Evolutionary conservation across 1,140 invertebrate genomes (phyloP).

Genomic region (Stratiolaelaps scimitus): DNA sequence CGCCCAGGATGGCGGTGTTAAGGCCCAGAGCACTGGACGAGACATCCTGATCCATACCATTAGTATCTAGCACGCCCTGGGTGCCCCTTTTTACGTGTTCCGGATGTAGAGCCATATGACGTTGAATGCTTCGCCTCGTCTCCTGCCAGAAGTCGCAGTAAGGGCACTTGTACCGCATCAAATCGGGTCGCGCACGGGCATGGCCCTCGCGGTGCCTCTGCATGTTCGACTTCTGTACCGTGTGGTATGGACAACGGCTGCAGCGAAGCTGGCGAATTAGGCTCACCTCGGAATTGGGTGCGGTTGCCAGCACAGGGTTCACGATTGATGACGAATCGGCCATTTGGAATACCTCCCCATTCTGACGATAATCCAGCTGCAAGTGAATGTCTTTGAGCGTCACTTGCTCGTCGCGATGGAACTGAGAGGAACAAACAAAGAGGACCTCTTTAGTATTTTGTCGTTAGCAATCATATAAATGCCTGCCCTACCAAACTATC

Average conservation of each 20-base stretch:
- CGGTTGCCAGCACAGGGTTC: background rate
- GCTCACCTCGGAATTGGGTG: constrained; percentile 17
- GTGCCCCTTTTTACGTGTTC: constrained; percentile 16
- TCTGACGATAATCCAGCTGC: constrained; percentile 12
- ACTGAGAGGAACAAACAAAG: background rate
- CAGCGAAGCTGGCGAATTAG: constrained; percentile 22
- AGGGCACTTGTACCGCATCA: constrained; percentile 26
- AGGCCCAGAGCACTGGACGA: background rate
- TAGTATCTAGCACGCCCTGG: constrained; percentile 17
- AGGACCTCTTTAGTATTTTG: too few species aligned
- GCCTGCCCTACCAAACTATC: too few species aligned
- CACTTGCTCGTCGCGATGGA: constrained; percentile 26
- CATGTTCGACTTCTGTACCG: constrained; percentile 27
- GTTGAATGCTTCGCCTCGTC: constrained; percentile 15
- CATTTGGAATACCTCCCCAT: constrained; percentile 24
- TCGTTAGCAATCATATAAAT: too few species aligned
- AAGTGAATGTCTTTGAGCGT: constrained; percentile 27
- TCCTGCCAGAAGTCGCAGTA: constrained; percentile 28
- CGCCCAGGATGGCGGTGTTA: background rate
- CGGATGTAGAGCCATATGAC: constrained; percentile 27
- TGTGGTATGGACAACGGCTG: constrained; percentile 27
- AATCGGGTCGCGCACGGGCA: constrained; percentile 13
- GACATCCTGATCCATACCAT: background rate
- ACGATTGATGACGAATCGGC: constrained; percentile 10
- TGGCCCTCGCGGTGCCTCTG: constrained; percentile 27